Evolutionary conservation across 2,888 invertebrate species (phyloP), one percentile per base, ranked within the genome.

Genomic region (Caenorhabditis afra): DNA sequence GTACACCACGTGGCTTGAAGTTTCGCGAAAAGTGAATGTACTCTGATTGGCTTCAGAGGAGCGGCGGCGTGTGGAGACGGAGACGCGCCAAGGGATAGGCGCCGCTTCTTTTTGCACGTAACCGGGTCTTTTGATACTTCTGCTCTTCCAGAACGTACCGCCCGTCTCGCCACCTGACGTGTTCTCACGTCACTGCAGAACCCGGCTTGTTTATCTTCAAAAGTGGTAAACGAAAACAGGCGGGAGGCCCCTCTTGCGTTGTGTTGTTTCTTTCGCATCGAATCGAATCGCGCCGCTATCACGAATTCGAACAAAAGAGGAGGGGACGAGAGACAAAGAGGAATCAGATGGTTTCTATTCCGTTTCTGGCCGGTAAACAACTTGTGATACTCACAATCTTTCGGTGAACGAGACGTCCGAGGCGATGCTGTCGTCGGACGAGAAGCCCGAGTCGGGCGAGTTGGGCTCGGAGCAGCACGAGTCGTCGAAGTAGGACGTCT

Each of bases 361-460:
- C 59, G 41, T 29, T 41, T 59, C 23, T 50, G 35, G 20, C 29
- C 7, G 29, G 50, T 50, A 58, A 73, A 73, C 64, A 73, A 61
- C 61, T 45, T 52, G 37, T 68, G 52, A 59, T 62, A 79, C 79
- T 74, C 20, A 79, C 79, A 79, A 55, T 74, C 68, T 49, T 23
- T 68, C 68, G 14, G 68, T 39, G 50, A 73, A 73, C 3, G 70
- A 66, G 29, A 64, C 52, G 20, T 71, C 66, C 7, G 71, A 57
- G n/a, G 67, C 58, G 23, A 62, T 73, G 37, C 81, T 76, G 47
- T 83, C 83, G 62, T 83, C 83, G 12, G 83, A 83, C 3, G 83
- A 83, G 75, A 83, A 83, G 41, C 83, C 83, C 7, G 83, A 83
- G 47, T 83, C 83, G 35, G 83, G 83, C 3, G 83, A 81, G 57